A percentile compares a stretch with the other conserved stretches of the same genome.
phyloP scores from a whole-genome alignment of 1,140 invertebrate genomes.

The Cephus cinctus region DNA sequence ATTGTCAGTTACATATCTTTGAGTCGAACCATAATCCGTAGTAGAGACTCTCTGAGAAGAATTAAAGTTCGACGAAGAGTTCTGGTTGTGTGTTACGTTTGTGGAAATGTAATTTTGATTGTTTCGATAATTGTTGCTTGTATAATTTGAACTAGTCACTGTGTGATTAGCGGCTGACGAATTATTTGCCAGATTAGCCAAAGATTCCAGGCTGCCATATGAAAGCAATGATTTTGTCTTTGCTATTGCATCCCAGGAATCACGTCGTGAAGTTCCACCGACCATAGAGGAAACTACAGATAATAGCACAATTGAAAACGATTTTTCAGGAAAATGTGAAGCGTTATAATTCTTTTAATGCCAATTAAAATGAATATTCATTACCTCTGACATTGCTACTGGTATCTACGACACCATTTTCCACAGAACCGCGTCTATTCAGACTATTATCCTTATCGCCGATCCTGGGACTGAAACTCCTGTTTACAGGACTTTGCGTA shows the following conservation, averaged over 20 bases:
- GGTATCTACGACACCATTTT: slow-evolving; percentile 61
- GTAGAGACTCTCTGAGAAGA: slow-evolving; percentile 36
- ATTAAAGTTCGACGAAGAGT: slow-evolving; percentile 29
- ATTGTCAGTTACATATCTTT: slow-evolving; percentile 34
- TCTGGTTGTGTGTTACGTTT: slow-evolving; percentile 27
- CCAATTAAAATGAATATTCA: not conserved
- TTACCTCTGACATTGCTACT: slow-evolving; percentile 65
- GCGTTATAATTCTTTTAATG: not conserved
- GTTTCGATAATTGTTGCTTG: slow-evolving; percentile 27
- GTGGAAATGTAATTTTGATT: slow-evolving; percentile 32
- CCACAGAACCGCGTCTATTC: slow-evolving; percentile 32
- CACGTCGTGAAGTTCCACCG: slow-evolving; percentile 62
- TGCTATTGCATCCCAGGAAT: slow-evolving; percentile 80
- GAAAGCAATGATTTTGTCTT: slow-evolving; percentile 74
- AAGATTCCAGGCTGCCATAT: slow-evolving; percentile 65
- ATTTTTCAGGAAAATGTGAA: slow-evolving; percentile 2
- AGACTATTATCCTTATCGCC: slow-evolving; percentile 48
- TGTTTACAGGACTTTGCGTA: slow-evolving; percentile 40
- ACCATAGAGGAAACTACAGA: slow-evolving; percentile 67
- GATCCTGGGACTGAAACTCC: slow-evolving; percentile 51
- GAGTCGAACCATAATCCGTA: slow-evolving; percentile 33
- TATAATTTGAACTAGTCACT: slow-evolving; percentile 1
- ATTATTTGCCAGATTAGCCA: slow-evolving; percentile 64
- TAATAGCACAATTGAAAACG: slow-evolving; percentile 21
- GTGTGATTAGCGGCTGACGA: slow-evolving; percentile 16